A percentile compares a stretch with the other conserved stretches of the same genome.
Evolutionary conservation across 2,888 invertebrate genomes (phyloP).

Genomic region (Aleiodes alternator): DNA sequence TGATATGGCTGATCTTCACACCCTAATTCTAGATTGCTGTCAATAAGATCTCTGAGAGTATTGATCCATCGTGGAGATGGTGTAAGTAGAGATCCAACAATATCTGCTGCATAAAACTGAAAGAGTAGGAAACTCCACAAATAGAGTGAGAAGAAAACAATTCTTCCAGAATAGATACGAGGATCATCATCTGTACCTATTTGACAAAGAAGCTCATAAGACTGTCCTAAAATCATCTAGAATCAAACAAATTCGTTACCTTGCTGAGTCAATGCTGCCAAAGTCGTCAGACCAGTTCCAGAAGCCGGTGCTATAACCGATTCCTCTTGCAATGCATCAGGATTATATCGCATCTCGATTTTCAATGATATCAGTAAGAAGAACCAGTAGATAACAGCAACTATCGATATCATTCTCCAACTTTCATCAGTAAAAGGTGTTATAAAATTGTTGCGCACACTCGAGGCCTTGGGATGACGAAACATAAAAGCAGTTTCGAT

Average conservation of each 20-base stretch:
- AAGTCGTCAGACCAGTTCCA: constrained; percentile 71
- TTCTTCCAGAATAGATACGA: constrained; percentile 74
- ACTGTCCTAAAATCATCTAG: neutral
- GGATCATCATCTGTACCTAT: constrained; percentile 71
- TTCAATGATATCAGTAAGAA: constrained; percentile 57
- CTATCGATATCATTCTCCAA: constrained; percentile 77
- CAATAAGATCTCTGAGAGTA: constrained; percentile 62
- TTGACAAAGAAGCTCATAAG: neutral
- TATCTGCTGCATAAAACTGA: constrained; percentile 72
- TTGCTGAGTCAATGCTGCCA: constrained; percentile 76
- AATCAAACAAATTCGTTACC: constrained; percentile 63
- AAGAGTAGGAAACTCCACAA: constrained; percentile 67
- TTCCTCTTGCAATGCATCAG: constrained; percentile 30
- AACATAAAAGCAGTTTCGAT: constrained; percentile 83
- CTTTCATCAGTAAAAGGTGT: constrained; percentile 79
- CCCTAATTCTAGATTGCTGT: constrained; percentile 66
- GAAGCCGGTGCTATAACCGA: constrained; percentile 32
- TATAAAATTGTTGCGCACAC: constrained; percentile 80
- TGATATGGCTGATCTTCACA: constrained; percentile 68
- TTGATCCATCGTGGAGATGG: constrained; percentile 68
- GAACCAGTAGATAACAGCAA: constrained; percentile 60
- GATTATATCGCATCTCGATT: constrained; percentile 52
- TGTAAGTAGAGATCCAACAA: constrained; percentile 69
- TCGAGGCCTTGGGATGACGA: constrained; percentile 81
- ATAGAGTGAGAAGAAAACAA: constrained; percentile 65